A percentile compares a stretch with the other conserved stretches of the same genome.
These are phyloP conservation scores for Drosophila mojavensis DNA, from an alignment of 1,140 invertebrate genomes.

Conservation along the genomic window DNA sequence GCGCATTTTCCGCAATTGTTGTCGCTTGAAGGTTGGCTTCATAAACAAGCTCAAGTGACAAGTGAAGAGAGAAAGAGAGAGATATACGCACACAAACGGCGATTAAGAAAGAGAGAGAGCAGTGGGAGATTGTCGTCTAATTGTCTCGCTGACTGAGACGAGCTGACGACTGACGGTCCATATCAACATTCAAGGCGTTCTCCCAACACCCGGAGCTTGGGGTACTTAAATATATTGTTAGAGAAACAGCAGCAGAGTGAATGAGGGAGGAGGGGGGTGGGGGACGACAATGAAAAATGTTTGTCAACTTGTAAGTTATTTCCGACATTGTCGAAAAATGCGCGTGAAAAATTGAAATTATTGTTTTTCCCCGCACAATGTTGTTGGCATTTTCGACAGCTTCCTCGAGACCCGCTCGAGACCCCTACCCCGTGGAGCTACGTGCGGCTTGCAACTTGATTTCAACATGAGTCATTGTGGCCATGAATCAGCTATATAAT, in stretches of 20 bases:
- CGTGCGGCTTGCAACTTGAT: conserved; percentile 57
- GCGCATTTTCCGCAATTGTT: background rate
- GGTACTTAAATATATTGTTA: conserved; percentile 36
- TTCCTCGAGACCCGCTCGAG: background rate
- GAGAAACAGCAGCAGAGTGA: background rate
- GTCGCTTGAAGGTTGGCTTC: background rate
- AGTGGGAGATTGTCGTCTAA: conserved; percentile 8
- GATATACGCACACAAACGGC: background rate
- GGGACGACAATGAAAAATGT: conserved; percentile 49
- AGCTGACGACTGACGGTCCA: conserved; percentile 35
- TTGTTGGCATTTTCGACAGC: conserved; percentile 15
- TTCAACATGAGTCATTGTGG: conserved; percentile 59
- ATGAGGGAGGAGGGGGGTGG: background rate
- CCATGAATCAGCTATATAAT: conserved; percentile 63
- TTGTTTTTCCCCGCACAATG: conserved; percentile 46
- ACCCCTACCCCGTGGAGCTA: conserved; percentile 5
- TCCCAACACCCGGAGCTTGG: conserved; percentile 10
- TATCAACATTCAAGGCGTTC: conserved; percentile 41
- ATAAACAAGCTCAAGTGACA: conserved; percentile 10
- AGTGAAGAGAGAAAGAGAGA: background rate
- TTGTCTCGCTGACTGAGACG: conserved; percentile 40
- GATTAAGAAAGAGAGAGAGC: too few relatives aligned
- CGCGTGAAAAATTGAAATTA: conserved; percentile 63
- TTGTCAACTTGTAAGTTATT: conserved; percentile 74
- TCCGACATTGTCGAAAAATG: conserved; percentile 55